phyloP scores from a whole-genome alignment of 2,113 vertebrate genomes.

The Vulpes ferrilata region DNA sequence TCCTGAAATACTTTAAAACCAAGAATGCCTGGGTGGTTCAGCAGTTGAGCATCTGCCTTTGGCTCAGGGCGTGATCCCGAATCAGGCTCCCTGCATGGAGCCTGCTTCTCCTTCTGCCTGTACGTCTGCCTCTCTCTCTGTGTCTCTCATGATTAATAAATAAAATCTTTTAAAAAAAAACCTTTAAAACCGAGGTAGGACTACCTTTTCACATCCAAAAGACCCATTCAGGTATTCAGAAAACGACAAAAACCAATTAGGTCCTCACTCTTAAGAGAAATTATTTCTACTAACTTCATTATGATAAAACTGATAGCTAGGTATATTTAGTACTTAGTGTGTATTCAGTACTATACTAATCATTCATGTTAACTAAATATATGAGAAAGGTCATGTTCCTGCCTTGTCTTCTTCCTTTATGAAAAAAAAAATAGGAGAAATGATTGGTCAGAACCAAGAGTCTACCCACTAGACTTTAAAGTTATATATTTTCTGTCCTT shows the following conservation, averaged over 20 bases:
- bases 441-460: not conserved
- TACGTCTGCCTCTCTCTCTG: no score
- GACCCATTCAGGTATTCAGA: not conserved
- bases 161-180: no score
- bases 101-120: no score
- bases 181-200: not conserved
- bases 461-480: not conserved
- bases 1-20: not conserved
- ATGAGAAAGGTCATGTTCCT: not conserved
- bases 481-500: not conserved
- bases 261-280: not conserved
- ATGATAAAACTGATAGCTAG: not conserved
- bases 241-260: not conserved
- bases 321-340: not conserved
- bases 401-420: not conserved
- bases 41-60: no score
- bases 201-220: not conserved
- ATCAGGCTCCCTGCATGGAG: no score
- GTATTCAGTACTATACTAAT: not conserved
- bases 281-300: not conserved
- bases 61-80: no score
- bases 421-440: not conserved
- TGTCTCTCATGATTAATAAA: no score
- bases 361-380: not conserved
- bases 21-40: not conserved